phyloP scores from a whole-genome alignment of 2,113 vertebrate genomes.

The Oxyura jamaicensis region DNA sequence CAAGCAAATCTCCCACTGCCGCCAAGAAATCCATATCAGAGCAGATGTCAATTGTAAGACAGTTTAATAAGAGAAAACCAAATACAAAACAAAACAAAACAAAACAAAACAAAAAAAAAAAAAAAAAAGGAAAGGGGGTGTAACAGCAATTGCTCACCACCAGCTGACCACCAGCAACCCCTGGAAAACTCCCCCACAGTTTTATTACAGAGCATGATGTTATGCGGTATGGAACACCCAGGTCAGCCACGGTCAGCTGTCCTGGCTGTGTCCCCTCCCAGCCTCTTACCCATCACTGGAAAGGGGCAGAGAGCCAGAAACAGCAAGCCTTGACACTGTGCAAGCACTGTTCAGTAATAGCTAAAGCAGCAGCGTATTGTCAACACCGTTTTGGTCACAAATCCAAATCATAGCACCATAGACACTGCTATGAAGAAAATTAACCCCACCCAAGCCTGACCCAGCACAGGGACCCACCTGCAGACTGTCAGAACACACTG shows the following conservation, averaged over 20 bases:
- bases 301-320: neutral
- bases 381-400: neutral
- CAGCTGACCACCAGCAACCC: neutral
- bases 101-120: neutral
- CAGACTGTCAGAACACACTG: neutral
- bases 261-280: neutral
- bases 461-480: neutral
- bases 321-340: fast-evolving
- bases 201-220: neutral
- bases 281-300: neutral
- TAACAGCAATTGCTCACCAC: neutral
- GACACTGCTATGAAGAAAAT: neutral
- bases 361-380: neutral
- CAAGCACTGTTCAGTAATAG: neutral
- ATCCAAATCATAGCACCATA: neutral
- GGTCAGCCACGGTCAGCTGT: neutral
- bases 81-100: neutral
- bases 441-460: neutral
- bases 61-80: neutral
- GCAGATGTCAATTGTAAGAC: neutral
- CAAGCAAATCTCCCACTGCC: neutral
- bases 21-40: neutral
- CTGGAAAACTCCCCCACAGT: neutral
- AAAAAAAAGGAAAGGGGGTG: neutral
- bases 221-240: fast-evolving